Percentiles rank a stretch among this genome's conserved stretches.
phyloP scores from a whole-genome alignment of 2,888 invertebrate species.

The Volucella zonaria region DNA sequence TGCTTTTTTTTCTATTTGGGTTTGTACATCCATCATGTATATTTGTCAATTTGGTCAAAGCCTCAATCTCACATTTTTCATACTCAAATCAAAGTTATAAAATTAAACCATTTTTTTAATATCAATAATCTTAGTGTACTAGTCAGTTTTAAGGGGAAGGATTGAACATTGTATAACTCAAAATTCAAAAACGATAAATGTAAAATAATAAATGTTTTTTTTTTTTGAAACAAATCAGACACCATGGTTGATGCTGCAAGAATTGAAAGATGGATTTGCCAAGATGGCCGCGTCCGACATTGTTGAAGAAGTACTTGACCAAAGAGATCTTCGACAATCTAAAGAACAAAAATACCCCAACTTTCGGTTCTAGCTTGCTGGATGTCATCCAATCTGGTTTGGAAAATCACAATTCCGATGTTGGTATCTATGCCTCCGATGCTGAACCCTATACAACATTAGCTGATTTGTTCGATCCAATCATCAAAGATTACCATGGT shows the following conservation, averaged over 20 bases:
- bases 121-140: no score
- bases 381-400: conserved; percentile 98
- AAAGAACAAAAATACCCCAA: conserved; percentile 94
- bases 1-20: no score
- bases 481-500: conserved; percentile 98
- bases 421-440: conserved; percentile 98
- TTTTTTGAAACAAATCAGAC: conserved; percentile 88
- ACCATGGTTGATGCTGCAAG: conserved; percentile 96
- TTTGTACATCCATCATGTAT: no score
- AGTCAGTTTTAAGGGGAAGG: no score
- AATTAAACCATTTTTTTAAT: no score
- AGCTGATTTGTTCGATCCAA: conserved; percentile 96
- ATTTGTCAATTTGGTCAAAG: no score
- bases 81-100: no score
- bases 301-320: conserved; percentile 97
- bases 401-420: conserved; percentile 97
- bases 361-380: conserved; percentile 95
- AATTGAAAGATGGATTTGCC: conserved; percentile 94
- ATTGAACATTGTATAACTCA: no score
- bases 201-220: conserved; percentile 56
- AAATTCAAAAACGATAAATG: no score
- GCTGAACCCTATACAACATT: conserved; percentile 97
- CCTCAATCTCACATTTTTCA: no score
- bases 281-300: conserved; percentile 93
- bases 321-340: conserved; percentile 95